Evolutionary conservation across 2,113 vertebrate genomes (phyloP).

Genomic region (Myotis lucifugus): DNA sequence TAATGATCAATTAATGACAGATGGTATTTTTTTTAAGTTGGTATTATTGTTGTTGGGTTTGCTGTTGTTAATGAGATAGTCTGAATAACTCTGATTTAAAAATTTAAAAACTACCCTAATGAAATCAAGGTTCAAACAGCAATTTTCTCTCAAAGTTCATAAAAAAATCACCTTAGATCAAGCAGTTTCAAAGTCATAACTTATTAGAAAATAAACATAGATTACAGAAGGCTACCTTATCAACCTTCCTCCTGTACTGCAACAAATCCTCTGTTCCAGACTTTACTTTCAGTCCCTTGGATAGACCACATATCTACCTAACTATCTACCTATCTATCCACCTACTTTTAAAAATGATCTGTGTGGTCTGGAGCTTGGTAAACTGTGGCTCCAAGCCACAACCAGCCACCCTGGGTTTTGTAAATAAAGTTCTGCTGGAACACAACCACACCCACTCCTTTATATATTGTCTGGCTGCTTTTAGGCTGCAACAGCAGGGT

Average conservation of each 20-base stretch:
- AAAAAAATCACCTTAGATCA: slow-evolving; percentile 37
- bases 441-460: background rate
- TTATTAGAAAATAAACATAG: background rate
- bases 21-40: background rate
- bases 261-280: background rate
- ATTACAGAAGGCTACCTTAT: background rate
- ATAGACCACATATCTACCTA: background rate
- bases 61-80: background rate
- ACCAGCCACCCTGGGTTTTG: background rate
- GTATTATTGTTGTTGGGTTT: background rate
- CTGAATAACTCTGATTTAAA: background rate
- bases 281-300: background rate
- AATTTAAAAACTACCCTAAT: background rate
- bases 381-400: background rate
- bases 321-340: too few relatives aligned
- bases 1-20: background rate
- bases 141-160: slow-evolving; percentile 5
- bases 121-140: background rate
- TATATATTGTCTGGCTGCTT: background rate
- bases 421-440: background rate
- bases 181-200: background rate
- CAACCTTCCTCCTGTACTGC: background rate
- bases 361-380: background rate
- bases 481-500: background rate
- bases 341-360: background rate